Evolutionary conservation across 2,113 vertebrate species (phyloP).

Genomic region (Polyodon spathula): DNA sequence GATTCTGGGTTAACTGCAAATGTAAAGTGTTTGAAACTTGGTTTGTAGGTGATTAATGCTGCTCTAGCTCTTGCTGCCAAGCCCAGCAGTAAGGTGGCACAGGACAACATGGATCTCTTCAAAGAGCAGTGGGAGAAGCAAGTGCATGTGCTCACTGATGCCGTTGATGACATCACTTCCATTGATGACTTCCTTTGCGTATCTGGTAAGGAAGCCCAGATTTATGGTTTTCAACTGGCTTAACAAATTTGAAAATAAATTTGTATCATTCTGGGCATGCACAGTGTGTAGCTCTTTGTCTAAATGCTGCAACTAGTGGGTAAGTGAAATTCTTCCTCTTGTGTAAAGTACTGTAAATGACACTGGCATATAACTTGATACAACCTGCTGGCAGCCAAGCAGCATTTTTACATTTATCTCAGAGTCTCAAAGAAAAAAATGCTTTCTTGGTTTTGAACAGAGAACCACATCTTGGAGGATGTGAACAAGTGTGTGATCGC

Average conservation of each 20-base stretch:
- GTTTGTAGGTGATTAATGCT: conserved; percentile 93
- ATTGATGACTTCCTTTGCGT: conserved; percentile 97
- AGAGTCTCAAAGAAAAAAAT: no score
- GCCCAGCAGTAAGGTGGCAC: conserved; percentile 94
- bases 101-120: conserved; percentile 97
- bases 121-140: conserved; percentile 98
- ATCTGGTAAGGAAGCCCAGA: conserved; percentile 65
- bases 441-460: conserved; percentile 42
- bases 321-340: no score
- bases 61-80: conserved; percentile 93
- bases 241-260: no score
- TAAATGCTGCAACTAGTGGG: no score
- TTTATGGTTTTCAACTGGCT: background rate
- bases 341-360: no score
- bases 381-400: no score
- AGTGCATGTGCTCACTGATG: conserved; percentile 89
- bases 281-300: no score
- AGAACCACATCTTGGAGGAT: conserved; percentile 97
- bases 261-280: no score
- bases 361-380: no score
- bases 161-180: conserved; percentile 96
- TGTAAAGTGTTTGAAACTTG: conserved; percentile 32
- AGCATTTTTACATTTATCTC: no score
- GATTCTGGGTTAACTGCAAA: no score
- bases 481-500: conserved; percentile 98